phyloP scores from a whole-genome alignment of 2,797 vertebrate species.

The Hozukius guyotensis region DNA sequence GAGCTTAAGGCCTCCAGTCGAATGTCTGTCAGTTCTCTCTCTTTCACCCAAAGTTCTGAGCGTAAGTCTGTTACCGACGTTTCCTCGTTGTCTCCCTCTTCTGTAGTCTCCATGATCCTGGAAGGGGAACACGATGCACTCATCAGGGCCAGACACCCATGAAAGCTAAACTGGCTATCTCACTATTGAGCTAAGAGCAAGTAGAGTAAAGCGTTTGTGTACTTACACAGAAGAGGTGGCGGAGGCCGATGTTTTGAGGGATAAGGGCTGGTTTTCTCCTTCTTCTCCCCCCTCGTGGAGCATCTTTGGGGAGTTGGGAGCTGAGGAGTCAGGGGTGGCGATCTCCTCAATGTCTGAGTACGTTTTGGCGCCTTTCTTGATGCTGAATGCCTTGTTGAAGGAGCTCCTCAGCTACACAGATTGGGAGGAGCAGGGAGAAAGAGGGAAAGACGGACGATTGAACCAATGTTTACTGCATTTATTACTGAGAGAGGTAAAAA shows the following conservation, averaged over 20 bases:
- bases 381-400: slow-evolving; percentile 98
- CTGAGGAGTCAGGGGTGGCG: slow-evolving; percentile 93
- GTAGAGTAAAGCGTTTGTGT: neutral
- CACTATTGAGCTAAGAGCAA: neutral
- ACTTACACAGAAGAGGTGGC: slow-evolving; percentile 87
- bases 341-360: slow-evolving; percentile 99
- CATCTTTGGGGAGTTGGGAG: slow-evolving; percentile 96
- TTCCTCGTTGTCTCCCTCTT: slow-evolving; percentile 87
- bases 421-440: slow-evolving; percentile 8
- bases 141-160: neutral
- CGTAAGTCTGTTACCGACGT: slow-evolving; percentile 91
- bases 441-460: neutral
- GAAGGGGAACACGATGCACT: neutral
- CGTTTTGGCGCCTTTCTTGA: slow-evolving; percentile 96
- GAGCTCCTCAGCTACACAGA: slow-evolving; percentile 90
- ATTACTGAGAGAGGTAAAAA: neutral
- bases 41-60: slow-evolving; percentile 95
- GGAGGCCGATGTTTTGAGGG: slow-evolving; percentile 84
- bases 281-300: slow-evolving; percentile 82
- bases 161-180: neutral
- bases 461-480: neutral
- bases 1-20: slow-evolving; percentile 95
- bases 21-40: slow-evolving; percentile 96
- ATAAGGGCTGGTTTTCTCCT: slow-evolving; percentile 76
- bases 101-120: slow-evolving; percentile 86